Evolutionary conservation across 2,113 vertebrate species (phyloP).

Genomic region (Miniopterus natalensis): DNA sequence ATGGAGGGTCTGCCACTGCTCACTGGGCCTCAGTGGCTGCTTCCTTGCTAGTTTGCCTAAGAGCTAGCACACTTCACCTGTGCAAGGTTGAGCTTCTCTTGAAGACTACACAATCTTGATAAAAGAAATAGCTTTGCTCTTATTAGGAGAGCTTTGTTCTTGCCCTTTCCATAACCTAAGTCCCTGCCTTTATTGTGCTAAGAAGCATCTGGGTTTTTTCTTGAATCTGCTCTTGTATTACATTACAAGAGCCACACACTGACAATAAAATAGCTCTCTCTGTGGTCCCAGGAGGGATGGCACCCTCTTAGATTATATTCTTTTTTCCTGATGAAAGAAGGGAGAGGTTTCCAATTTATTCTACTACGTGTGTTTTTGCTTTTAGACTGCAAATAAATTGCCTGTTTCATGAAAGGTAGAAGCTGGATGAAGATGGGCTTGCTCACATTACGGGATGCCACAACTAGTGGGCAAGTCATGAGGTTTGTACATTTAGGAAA

Average conservation of each 20-base stretch:
- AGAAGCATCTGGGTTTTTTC: conserved; percentile 54
- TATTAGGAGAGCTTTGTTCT: conserved; percentile 29
- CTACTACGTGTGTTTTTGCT: background rate
- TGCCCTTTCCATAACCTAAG: background rate
- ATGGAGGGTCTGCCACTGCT: fast-evolving
- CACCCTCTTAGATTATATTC: background rate
- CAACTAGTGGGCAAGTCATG: background rate
- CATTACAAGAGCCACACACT: background rate
- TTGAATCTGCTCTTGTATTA: conserved; percentile 43
- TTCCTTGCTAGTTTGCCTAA: background rate
- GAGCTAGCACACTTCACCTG: background rate
- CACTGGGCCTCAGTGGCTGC: background rate
- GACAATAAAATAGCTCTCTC: conserved; percentile 18
- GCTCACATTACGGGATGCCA: background rate
- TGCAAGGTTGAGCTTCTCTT: background rate
- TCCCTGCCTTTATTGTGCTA: background rate
- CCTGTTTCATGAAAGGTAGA: conserved; percentile 1
- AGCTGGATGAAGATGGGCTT: background rate
- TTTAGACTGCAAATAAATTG: background rate
- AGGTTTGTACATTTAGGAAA: background rate
- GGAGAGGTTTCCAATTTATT: background rate
- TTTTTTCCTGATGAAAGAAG: background rate
- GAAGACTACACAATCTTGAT: background rate
- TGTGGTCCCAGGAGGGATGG: background rate
- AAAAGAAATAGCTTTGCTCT: background rate